Percentiles rank a stretch among this genome's conserved stretches.
Conservation (phyloP, 2,113 vertebrate genomes). For the Anguilla rostrata region DNA sequence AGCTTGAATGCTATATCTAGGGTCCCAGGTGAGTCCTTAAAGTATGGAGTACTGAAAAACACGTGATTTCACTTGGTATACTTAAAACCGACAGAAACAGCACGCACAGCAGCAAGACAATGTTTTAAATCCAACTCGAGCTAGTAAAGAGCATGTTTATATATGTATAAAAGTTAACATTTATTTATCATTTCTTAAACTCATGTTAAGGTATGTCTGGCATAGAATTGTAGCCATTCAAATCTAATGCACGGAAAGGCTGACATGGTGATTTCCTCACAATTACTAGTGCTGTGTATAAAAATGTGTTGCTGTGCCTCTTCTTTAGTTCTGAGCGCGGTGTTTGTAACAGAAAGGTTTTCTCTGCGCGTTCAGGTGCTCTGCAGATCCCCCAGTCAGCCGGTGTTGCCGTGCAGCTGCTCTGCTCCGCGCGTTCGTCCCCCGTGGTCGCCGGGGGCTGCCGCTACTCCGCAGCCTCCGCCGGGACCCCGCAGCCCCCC, state of each 20-base stretch:
- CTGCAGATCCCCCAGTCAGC: slow-evolving; percentile 46
- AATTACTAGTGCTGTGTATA: neutral
- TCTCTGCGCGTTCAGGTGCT: slow-evolving; percentile 48
- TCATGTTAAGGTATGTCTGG: no score
- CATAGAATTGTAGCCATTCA: no score
- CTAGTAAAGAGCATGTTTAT: no score
- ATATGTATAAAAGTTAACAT: no score
- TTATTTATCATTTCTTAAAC: no score
- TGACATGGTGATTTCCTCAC: neutral
- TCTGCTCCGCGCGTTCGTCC: slow-evolving; percentile 35
- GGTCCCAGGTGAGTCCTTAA: slow-evolving; percentile 54
- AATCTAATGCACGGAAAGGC: no score
- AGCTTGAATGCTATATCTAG: slow-evolving; percentile 52
- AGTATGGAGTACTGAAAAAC: neutral
- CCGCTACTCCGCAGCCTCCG: slow-evolving; percentile 64
- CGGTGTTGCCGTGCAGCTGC: slow-evolving; percentile 32
- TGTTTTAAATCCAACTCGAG: no score
- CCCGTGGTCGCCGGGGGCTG: slow-evolving; percentile 39
- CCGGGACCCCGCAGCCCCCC: slow-evolving; percentile 61
- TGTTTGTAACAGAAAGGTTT: neutral
- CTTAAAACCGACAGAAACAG: no score
- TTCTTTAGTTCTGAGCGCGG: neutral
- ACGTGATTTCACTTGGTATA: no score
- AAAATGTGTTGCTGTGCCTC: neutral
- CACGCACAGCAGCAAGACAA: no score